Percentiles rank a stretch among this genome's conserved stretches.
Evolutionary conservation across 2,797 vertebrate species (phyloP).

Genomic region (Scyliorhinus canicula): DNA sequence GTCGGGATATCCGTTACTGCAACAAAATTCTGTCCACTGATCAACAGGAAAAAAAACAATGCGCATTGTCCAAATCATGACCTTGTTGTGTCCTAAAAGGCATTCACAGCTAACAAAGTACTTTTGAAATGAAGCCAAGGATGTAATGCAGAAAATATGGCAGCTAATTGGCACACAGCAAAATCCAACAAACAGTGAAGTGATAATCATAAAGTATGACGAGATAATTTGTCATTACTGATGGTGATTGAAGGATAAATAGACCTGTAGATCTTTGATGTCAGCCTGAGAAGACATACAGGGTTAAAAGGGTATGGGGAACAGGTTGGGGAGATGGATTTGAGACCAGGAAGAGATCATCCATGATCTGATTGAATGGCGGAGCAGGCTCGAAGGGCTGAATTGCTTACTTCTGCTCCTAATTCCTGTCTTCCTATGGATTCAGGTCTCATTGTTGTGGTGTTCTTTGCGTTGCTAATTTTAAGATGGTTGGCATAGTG

Average conservation of each 20-base stretch:
- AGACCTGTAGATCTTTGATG: neutral
- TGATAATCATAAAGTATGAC: neutral
- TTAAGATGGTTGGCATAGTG: too few species aligned
- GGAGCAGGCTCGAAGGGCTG: too few species aligned
- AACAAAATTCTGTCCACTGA: neutral
- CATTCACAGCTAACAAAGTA: neutral
- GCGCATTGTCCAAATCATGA: neutral
- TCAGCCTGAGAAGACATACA: neutral
- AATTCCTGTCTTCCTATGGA: too few species aligned
- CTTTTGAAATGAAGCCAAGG: neutral
- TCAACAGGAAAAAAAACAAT: neutral
- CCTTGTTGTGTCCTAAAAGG: neutral
- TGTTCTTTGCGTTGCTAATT: too few species aligned
- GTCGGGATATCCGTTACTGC: neutral
- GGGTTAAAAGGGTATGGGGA: too few species aligned
- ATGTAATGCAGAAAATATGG: neutral
- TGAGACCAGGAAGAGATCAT: too few species aligned
- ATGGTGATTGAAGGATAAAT: neutral
- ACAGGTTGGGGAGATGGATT: too few species aligned
- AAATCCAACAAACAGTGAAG: neutral
- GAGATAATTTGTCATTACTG: neutral
- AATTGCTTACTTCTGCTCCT: too few species aligned
- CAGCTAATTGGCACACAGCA: neutral
- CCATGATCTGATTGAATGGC: too few species aligned
- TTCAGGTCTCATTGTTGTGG: too few species aligned